Base-by-base conservation (phyloP, 1,140 invertebrate genomes). In the Goniozus legneri region DNA sequence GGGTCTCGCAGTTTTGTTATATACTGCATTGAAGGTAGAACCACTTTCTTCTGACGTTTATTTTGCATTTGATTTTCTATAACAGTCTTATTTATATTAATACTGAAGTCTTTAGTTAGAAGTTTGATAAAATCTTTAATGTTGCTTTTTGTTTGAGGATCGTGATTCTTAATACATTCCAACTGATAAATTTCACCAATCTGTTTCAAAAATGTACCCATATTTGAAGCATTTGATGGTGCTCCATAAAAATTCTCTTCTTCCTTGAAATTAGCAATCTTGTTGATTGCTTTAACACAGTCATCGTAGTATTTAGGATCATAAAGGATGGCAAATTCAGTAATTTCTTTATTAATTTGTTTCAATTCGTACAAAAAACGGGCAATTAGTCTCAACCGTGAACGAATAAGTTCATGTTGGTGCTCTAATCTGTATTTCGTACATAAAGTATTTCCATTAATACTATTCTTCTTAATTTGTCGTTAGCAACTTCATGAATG, bases 21-120 rank as follows among this genome's bases (percentile, higher is more conserved):
- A 24, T 60, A 54, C 10, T 50, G 13, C 15, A 40, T 2, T 20
- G 48, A 49, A 33, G 54, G 57, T 15, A 56, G 45, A 35, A 42
- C 19, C 3, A 31, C 19, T 35, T 49, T 54, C 30, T 55, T 60
- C 15, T 52, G 37, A 45, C 55, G 8, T 20, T 47, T 20, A 36
- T 41, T 12, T 41, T 60, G 41, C 15, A 42, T 42, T 19, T 50
- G 42, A 15, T 42, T 47, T 27, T 60, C 58, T 4, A 24, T 40
- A 14, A 50, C 58, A 18, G 52, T 47, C 54, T 57, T 60, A 33
- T 56, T 58, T 0, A 58, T 34, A 32, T 45, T 56, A 0, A 51
- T 44, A 12, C 42, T 30, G 35, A 50, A 54, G n/a, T 60, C 54
- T 2, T 46, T 44, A 38, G 41, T 30, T 2, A 52, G 41, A 33